Base-by-base conservation (phyloP, 1,140 invertebrate species). In the Neodiprion virginianus region DNA sequence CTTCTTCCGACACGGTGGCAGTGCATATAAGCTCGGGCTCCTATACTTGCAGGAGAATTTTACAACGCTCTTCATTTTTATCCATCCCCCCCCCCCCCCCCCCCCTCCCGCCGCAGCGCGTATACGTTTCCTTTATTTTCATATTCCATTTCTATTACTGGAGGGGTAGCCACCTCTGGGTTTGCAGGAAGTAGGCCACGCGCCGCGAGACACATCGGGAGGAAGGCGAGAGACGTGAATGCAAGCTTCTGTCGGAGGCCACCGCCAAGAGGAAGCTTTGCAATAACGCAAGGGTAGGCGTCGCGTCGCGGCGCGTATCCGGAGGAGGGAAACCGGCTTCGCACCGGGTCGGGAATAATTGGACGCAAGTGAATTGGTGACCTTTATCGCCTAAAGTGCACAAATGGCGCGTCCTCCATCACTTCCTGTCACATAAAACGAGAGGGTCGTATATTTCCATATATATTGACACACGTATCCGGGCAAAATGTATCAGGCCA, bases 351-450 rank as follows among this genome's bases (percentile, higher is more conserved):
- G 47, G 69, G 74, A 74, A 78, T 77, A 78, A 78, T 76, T 75
- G 75, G 14, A 48, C 47, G 69, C 75, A 67, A 74, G 77, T 49
- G 78, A 79, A 73, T 78, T 67, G 75, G 48, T 74, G 77, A 79
- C 72, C 68, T 76, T 76, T 65, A 73, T 73, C 50, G 65, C 49
- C n/a, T 23, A 70, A 70, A 67, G 67, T 12, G 69, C 48, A 73
- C 72, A 79, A 79, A 78, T 71, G 73, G 50, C 69, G 14, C 28
- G 50, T 53, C 11, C 61, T 77, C 53, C 48, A 61, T 72, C 69
- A 72, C 66, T 40, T 12, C 67, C 67, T 69, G 67, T 69, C 67
- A 47, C 21, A 69, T 69, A 69, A 69, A 69, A 21, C 67, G 67
- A 69, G 67, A 69, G 67, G 67, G 12, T 69, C 67, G 67, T 69